A percentile compares a stretch with the other conserved stretches of the same genome.
Conservation (phyloP, 2,797 vertebrate species). For the Takifugu ocellatus region DNA sequence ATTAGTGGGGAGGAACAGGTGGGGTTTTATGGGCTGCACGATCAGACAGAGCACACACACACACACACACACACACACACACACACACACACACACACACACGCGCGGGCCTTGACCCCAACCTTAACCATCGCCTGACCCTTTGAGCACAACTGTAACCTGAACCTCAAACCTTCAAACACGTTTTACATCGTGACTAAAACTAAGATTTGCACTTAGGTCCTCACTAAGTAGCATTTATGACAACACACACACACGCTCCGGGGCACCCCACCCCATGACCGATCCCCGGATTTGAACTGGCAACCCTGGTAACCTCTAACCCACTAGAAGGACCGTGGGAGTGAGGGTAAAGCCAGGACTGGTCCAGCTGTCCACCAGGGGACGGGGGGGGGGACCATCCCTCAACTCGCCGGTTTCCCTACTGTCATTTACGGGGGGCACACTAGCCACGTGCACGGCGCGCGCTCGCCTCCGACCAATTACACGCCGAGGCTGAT, state of each 20-base stretch:
- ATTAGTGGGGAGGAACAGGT: constrained; percentile 77
- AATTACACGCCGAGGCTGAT: not conserved
- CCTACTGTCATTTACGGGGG: constrained; percentile 62
- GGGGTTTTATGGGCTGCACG: constrained; percentile 76
- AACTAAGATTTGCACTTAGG: no score
- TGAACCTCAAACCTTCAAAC: no score
- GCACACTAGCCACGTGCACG: not conserved
- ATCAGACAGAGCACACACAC: constrained; percentile 64
- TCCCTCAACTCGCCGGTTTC: constrained; percentile 53
- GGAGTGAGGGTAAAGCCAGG: constrained; percentile 51
- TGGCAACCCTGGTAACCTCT: no score
- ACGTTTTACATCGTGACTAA: no score
- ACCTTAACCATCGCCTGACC: not conserved
- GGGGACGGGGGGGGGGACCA: constrained; percentile 46
- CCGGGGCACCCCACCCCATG: no score
- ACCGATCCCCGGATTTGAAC: no score
- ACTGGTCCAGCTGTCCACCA: constrained; percentile 66
- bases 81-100: constrained; percentile 1
- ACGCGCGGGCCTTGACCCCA: not conserved
- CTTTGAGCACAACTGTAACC: no score
- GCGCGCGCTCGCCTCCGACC: no score
- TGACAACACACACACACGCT: no score
- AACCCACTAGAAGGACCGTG: no score
- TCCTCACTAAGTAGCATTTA: no score
- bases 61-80: not conserved